These are phyloP conservation scores for Torymus aiolomorphi DNA, from an alignment of 2,888 invertebrate genomes.

Conservation along the genomic window DNA sequence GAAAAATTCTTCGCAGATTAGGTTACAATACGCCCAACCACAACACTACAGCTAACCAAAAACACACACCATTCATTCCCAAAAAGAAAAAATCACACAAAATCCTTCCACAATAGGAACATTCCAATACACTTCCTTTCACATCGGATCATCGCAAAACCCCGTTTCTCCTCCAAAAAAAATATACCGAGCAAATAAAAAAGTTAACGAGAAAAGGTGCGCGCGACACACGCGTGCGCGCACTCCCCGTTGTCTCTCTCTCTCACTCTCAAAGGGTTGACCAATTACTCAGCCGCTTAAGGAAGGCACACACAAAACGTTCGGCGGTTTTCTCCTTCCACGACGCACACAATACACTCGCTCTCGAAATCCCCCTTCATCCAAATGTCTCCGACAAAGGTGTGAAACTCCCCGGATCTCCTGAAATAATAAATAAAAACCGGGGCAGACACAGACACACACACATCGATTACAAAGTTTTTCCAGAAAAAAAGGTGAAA, in stretches of 20 bases:
- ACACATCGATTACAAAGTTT: neutral
- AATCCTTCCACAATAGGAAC: no score
- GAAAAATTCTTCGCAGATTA: no score
- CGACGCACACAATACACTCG: constrained; percentile 24
- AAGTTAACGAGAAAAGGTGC: neutral
- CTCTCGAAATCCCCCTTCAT: constrained; percentile 15
- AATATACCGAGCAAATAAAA: neutral
- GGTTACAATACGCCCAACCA: no score
- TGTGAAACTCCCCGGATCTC: constrained; percentile 15
- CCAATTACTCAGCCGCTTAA: constrained; percentile 31
- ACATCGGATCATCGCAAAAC: neutral
- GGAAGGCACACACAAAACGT: neutral
- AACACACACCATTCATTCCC: no score
- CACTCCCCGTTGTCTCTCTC: neutral
- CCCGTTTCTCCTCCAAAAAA: neutral
- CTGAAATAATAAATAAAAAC: constrained; percentile 19
- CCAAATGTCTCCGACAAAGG: constrained; percentile 27
- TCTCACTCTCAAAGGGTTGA: constrained; percentile 24
- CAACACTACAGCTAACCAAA: no score
- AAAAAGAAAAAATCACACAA: no score
- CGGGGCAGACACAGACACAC: neutral
- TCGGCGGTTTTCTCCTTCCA: neutral
- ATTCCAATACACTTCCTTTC: no score
- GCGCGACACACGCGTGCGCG: neutral
- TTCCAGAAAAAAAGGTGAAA: constrained; percentile 13